Percentiles rank a stretch among this genome's conserved stretches.
phyloP scores from a whole-genome alignment of 2,797 vertebrate species.

The Pteronotus mesoamericanus region DNA sequence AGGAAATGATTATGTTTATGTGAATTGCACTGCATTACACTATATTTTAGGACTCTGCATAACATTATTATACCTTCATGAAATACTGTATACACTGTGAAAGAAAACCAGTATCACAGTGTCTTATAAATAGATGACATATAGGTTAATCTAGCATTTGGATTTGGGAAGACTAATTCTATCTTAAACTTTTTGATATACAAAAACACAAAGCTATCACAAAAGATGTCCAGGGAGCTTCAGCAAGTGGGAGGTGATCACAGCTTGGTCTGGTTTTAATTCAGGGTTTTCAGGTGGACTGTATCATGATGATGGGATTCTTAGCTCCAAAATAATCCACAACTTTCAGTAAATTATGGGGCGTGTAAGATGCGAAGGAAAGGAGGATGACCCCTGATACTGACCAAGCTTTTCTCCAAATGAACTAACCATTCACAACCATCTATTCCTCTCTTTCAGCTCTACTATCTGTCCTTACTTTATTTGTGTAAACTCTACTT shows the following conservation, averaged over 20 bases:
- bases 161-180: conserved; percentile 33
- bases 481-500: conserved; percentile 41
- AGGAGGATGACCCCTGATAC: not conserved
- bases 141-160: conserved; percentile 48
- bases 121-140: not conserved
- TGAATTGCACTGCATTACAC: not conserved
- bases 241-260: conserved; percentile 15
- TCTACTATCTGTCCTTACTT: not conserved
- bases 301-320: not conserved
- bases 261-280: conserved; percentile 10
- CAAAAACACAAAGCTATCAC: conserved; percentile 58
- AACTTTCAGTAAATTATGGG: not conserved
- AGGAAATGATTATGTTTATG: not conserved
- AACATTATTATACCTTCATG: not conserved
- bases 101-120: conserved; percentile 19
- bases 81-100: not conserved
- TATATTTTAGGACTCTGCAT: not conserved
- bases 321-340: not conserved
- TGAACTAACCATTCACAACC: not conserved
- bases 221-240: conserved; percentile 52
- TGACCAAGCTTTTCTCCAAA: not conserved
- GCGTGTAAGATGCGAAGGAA: not conserved
- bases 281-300: not conserved
- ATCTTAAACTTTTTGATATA: conserved; percentile 44
- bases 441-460: not conserved